Conservation (phyloP, 2,797 vertebrate genomes). For the Echeneis naucrates region DNA sequence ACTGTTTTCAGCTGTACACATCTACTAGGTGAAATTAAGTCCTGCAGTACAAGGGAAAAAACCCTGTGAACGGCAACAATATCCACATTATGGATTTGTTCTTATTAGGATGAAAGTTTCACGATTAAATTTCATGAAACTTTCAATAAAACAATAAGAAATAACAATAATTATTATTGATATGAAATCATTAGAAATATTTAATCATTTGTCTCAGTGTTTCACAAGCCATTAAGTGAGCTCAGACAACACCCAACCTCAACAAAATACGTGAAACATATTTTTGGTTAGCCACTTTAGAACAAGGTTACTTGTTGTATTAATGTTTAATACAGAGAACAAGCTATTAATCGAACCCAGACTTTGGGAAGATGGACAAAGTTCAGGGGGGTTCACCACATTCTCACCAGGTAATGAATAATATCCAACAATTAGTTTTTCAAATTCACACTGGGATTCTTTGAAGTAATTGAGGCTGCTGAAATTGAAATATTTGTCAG, state of each 20-base stretch:
- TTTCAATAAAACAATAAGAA: slow-evolving; percentile 1
- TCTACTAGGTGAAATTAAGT: slow-evolving; percentile 72
- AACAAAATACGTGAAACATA: slow-evolving; percentile 48
- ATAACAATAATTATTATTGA: slow-evolving; percentile 11
- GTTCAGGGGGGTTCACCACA: slow-evolving; percentile 30
- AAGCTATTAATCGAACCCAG: slow-evolving; percentile 39
- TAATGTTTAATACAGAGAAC: slow-evolving; percentile 28
- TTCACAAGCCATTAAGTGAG: slow-evolving; percentile 37
- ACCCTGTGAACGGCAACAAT: slow-evolving; percentile 68
- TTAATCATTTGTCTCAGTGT: too few species aligned
- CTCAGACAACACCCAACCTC: slow-evolving; percentile 22
- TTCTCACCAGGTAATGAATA: slow-evolving; percentile 61
- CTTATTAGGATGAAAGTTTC: slow-evolving; percentile 66
- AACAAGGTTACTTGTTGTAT: slow-evolving; percentile 39
- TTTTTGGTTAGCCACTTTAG: slow-evolving; percentile 43
- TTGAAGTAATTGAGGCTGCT: slow-evolving; percentile 68
- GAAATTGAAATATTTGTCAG: slow-evolving; percentile 77
- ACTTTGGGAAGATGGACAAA: slow-evolving; percentile 45
- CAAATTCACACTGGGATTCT: slow-evolving; percentile 66
- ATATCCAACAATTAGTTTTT: slow-evolving; percentile 76
- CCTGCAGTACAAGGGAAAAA: slow-evolving; percentile 48
- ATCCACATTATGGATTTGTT: slow-evolving; percentile 72
- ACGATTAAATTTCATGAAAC: too few species aligned
- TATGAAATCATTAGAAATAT: slow-evolving; percentile 21
- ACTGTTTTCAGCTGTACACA: slow-evolving; percentile 65